Conservation (phyloP, 2,113 vertebrate species). For the Bolborhynchus lineola region DNA sequence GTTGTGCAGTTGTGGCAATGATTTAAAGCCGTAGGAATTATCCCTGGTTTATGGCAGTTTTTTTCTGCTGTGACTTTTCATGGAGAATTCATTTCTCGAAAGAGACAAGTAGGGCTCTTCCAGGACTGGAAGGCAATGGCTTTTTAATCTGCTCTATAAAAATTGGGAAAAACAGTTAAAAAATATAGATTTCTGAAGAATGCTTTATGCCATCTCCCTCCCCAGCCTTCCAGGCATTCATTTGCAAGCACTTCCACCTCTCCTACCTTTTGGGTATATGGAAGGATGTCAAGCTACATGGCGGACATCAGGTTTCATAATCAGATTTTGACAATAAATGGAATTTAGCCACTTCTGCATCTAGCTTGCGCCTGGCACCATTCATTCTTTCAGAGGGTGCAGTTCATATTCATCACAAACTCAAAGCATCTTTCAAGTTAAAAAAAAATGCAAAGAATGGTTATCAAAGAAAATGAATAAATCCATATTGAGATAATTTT, state of each 20-base stretch:
- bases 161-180: background rate
- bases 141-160: background rate
- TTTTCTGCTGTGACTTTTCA: background rate
- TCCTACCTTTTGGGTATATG: constrained; percentile 26
- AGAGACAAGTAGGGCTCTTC: background rate
- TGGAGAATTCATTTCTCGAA: background rate
- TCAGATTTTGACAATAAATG: constrained; percentile 74
- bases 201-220: background rate
- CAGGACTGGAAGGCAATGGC: background rate
- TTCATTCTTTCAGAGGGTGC: constrained; percentile 64
- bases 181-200: background rate
- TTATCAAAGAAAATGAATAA: constrained; percentile 88
- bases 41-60: background rate
- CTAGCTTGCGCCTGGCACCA: constrained; percentile 55
- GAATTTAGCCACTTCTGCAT: constrained; percentile 67
- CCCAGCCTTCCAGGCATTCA: constrained; percentile 19
- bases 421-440: constrained; percentile 80
- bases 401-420: constrained; percentile 71
- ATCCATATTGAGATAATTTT: constrained; percentile 89
- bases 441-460: constrained; percentile 79
- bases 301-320: constrained; percentile 70
- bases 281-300: constrained; percentile 34
- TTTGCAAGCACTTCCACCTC: constrained; percentile 7
- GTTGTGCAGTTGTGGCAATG: background rate
- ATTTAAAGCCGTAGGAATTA: background rate